Evolutionary conservation across 2,888 invertebrate species (phyloP).

Genomic region (Andrena praecox): DNA sequence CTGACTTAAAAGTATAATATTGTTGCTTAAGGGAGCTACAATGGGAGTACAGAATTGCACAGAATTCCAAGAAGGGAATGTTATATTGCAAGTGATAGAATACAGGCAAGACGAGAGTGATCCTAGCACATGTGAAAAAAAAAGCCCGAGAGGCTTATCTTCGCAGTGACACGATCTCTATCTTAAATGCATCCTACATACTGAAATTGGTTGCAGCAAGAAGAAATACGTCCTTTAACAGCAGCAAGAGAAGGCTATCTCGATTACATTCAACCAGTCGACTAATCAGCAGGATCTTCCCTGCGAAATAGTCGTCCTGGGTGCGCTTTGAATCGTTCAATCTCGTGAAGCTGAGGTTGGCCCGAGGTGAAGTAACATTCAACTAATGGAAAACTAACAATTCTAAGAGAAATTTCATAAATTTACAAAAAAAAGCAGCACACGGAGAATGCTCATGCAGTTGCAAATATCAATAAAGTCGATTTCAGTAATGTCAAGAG

Average conservation of each 20-base stretch:
- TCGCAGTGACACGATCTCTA: slow-evolving; percentile 42
- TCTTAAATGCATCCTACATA: slow-evolving; percentile 20
- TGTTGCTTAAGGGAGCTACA: too few relatives aligned
- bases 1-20: too few relatives aligned
- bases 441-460: too few relatives aligned
- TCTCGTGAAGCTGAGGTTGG: slow-evolving; percentile 23
- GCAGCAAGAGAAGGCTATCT: slow-evolving; percentile 53
- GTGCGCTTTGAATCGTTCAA: slow-evolving; percentile 38
- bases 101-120: slow-evolving; percentile 21
- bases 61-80: slow-evolving; percentile 5
- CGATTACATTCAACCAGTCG: slow-evolving; percentile 52
- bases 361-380: slow-evolving; percentile 10
- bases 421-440: too few relatives aligned
- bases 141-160: slow-evolving; percentile 11
- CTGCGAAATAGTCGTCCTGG: slow-evolving; percentile 33
- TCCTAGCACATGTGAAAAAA: slow-evolving; percentile 20
- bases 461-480: too few relatives aligned
- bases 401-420: background rate
- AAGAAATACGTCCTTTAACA: slow-evolving; percentile 47
- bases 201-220: slow-evolving; percentile 43
- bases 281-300: slow-evolving; percentile 51
- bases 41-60: too few relatives aligned
- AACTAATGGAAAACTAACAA: background rate
- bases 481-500: too few relatives aligned
- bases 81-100: background rate